Evolutionary conservation across 2,113 vertebrate species (phyloP), one percentile per base, ranked within the genome.

Genomic region (Prolemur simus): DNA sequence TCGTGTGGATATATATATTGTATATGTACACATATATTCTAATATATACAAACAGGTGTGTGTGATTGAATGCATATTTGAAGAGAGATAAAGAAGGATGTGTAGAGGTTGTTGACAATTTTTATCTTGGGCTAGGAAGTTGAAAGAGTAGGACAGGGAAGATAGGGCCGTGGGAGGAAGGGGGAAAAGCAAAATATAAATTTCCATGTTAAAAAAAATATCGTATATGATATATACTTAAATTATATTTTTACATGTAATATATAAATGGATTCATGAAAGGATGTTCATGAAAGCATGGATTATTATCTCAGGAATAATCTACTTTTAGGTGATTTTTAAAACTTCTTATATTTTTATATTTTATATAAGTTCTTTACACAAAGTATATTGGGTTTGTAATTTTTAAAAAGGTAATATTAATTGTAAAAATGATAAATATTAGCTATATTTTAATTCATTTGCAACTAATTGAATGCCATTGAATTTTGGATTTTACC

Each of bases 401-500:
- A 90, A 87, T 49, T 71, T 89, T 80, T 25, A 9, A 32, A 49
- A 89, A 78, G 21, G 12, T 54, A 45, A 60, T 85, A 82, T 81
- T 64, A 94, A 27, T 58, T 20, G 4, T 91, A 81, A 96, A 76
- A 90, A 49, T 95, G 39, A 81, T 71, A 56, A 84, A 14, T 64
- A 39, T 56, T 13, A 80, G 34, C 8, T 78, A 63, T 77, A 56
- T 93, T 74, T 93, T 63, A 90, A 39, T 49, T 2, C n/a, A n/a
- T 66, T 71, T 84, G 21, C 12, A 83, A 64, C 86, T 81, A 42
- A 78, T 71, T 32, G 18, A 76, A 76, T 69, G 6, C 1, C 32
- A 68, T 63, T 60, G 37, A 39, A 68, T 58, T 95, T 80, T 80
- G 63, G 8, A 66, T 64, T 82, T 1, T 13, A 82, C 1, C 11